Conservation (phyloP, 1,140 invertebrate species). For the Radopholus similis region DNA sequence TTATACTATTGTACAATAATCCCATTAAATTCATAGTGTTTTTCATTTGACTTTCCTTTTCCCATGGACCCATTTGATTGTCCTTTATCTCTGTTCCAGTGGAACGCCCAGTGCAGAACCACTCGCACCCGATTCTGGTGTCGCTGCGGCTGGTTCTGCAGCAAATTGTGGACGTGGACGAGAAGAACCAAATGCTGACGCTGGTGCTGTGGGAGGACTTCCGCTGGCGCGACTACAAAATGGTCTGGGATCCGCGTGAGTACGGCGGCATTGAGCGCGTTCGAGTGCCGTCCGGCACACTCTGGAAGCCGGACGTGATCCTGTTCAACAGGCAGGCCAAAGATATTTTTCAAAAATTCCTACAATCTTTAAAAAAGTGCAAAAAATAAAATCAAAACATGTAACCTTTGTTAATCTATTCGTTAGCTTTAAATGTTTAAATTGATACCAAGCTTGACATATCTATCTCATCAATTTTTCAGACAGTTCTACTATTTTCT, state of each 20-base stretch:
- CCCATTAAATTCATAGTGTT: no score
- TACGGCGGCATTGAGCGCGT: conserved; percentile 60
- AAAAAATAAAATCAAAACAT: neutral
- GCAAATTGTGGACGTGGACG: conserved; percentile 93
- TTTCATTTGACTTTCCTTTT: no score
- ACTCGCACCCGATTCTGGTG: conserved; percentile 87
- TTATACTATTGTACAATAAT: no score
- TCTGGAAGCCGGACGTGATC: conserved; percentile 53
- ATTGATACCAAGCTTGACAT: no score
- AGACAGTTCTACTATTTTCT: no score
- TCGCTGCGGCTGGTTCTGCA: conserved; percentile 94
- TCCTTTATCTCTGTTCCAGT: conserved; percentile 62
- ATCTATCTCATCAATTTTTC: no score
- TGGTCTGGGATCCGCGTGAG: conserved; percentile 76
- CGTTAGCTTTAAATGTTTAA: no score
- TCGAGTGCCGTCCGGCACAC: conserved; percentile 71
- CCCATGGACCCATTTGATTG: no score
- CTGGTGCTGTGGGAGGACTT: conserved; percentile 52
- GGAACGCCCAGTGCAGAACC: conserved; percentile 91
- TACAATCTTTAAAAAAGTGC: conserved; percentile 22
- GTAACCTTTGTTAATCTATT: neutral
- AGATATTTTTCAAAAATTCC: neutral
- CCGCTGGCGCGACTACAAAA: conserved; percentile 53
- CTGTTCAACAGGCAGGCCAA: conserved; percentile 49
- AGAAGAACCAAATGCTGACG: conserved; percentile 56